A percentile compares a stretch with the other conserved stretches of the same genome.
phyloP scores from a whole-genome alignment of 37 sponge, comb jelly and placozoan species.

The Petrosia ficiformis region DNA sequence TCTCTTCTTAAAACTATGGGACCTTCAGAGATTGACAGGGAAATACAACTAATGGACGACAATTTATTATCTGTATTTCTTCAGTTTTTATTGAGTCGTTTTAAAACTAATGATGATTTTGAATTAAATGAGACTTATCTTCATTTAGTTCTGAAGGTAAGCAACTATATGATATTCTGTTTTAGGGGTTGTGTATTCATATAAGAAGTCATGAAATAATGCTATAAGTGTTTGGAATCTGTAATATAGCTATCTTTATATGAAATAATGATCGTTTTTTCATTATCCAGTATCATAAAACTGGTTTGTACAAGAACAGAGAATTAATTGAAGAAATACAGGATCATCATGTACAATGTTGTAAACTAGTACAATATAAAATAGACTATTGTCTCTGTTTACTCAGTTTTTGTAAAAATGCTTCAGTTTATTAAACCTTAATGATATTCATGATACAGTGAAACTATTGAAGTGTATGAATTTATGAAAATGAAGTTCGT shows the following conservation, averaged over 20 bases:
- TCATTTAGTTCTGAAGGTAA: slow-evolving; percentile 76
- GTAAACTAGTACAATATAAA: slow-evolving; percentile 35
- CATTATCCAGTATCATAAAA: too few relatives aligned
- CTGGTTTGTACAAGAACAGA: too few relatives aligned
- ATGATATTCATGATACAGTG: too few relatives aligned
- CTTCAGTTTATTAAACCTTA: slow-evolving; percentile 54
- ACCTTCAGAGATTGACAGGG: slow-evolving; percentile 74
- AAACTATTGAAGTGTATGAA: too few relatives aligned
- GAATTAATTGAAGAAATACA: too few relatives aligned
- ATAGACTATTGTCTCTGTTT: slow-evolving; percentile 64
- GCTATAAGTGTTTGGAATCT: too few relatives aligned
- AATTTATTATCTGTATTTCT: not conserved
- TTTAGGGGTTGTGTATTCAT: too few relatives aligned
- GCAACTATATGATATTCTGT: too few relatives aligned
- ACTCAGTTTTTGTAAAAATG: slow-evolving; percentile 65
- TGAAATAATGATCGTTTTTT: too few relatives aligned
- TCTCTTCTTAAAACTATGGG: slow-evolving; percentile 61
- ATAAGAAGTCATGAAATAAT: too few relatives aligned
- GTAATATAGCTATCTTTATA: not conserved
- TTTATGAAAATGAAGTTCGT: too few relatives aligned
- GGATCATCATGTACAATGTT: too few relatives aligned
- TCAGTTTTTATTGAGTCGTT: slow-evolving; percentile 48
- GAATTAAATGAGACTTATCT: slow-evolving; percentile 81
- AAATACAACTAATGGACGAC: slow-evolving; percentile 40
- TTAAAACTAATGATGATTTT: slow-evolving; percentile 59